Percentiles rank a stretch among this genome's conserved stretches.
phyloP scores from a whole-genome alignment of 1,140 invertebrate species.

The Aphelinus atriplicis region DNA sequence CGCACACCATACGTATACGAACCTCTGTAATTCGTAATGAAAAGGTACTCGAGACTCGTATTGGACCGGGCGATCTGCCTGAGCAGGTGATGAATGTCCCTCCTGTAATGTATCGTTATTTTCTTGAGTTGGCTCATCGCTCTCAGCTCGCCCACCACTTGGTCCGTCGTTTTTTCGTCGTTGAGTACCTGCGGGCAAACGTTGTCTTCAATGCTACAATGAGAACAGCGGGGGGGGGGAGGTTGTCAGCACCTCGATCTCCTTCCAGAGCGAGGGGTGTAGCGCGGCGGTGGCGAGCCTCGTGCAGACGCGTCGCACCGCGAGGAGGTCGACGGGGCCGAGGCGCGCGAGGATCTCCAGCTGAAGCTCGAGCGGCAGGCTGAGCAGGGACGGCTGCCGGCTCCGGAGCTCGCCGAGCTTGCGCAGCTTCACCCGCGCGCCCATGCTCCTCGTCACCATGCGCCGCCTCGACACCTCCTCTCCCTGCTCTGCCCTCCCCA shows the following conservation, averaged over 20 bases:
- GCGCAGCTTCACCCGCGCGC: background rate
- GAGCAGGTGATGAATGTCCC: slow-evolving; percentile 51
- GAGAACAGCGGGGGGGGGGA: background rate
- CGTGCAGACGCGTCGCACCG: slow-evolving; percentile 42
- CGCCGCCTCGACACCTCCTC: background rate
- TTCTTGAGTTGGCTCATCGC: slow-evolving; percentile 49
- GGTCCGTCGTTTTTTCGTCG: slow-evolving; percentile 38
- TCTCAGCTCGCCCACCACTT: slow-evolving; percentile 52
- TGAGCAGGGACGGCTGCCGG: slow-evolving; percentile 2
- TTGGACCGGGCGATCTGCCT: slow-evolving; percentile 52
- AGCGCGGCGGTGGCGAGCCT: slow-evolving; percentile 43
- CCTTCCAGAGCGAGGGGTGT: slow-evolving; percentile 50
- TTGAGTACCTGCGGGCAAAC: slow-evolving; percentile 42
- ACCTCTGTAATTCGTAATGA: slow-evolving; percentile 47
- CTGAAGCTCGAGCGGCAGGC: slow-evolving; percentile 49
- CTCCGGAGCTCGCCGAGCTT: background rate
- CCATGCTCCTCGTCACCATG: background rate
- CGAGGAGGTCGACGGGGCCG: slow-evolving; percentile 41
- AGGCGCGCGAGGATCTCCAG: slow-evolving; percentile 51
- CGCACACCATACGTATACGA: too few species aligned
- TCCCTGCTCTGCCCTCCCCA: slow-evolving; percentile 4
- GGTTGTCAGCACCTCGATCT: slow-evolving; percentile 48
- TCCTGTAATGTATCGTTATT: slow-evolving; percentile 43
- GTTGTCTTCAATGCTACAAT: background rate
- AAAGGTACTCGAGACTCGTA: slow-evolving; percentile 48